A percentile compares a stretch with the other conserved stretches of the same genome.
Evolutionary conservation across 1,140 invertebrate species (phyloP).

Genomic region (Orussus abietinus): DNA sequence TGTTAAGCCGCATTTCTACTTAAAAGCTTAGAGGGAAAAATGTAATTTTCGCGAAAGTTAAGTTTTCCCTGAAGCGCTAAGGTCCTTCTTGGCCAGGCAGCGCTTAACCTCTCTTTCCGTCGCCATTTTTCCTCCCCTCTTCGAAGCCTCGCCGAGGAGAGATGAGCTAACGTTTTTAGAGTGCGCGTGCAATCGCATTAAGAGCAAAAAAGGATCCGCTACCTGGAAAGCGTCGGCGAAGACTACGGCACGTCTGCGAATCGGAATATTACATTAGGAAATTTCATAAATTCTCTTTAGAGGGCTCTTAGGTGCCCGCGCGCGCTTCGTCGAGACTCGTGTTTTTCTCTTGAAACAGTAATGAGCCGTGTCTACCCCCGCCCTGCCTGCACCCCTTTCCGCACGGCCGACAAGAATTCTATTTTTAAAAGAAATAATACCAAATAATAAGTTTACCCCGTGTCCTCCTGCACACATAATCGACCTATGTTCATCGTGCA

Average conservation of each 20-base stretch:
- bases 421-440: no score
- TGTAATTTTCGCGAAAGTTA: no score
- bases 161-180: slow-evolving; percentile 21
- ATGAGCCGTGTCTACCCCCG: slow-evolving; percentile 40
- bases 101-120: no score
- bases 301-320: slow-evolving; percentile 39
- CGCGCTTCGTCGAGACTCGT: slow-evolving; percentile 35
- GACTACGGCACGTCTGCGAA: slow-evolving; percentile 33
- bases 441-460: no score
- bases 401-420: slow-evolving; percentile 29
- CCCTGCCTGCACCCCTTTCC: slow-evolving; percentile 17
- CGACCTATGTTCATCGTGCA: no score
- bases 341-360: slow-evolving; percentile 50
- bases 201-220: slow-evolving; percentile 33
- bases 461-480: no score
- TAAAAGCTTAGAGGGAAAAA: no score
- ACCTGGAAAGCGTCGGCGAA: slow-evolving; percentile 33
- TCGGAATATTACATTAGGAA: slow-evolving; percentile 51
- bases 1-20: no score
- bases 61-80: no score
- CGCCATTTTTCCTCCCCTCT: no score
- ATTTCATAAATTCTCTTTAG: slow-evolving; percentile 55
- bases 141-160: neutral
- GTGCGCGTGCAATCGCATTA: slow-evolving; percentile 26
- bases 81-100: no score